Conservation (phyloP, 2,888 invertebrate species). For the Eretmocerus hayati region DNA sequence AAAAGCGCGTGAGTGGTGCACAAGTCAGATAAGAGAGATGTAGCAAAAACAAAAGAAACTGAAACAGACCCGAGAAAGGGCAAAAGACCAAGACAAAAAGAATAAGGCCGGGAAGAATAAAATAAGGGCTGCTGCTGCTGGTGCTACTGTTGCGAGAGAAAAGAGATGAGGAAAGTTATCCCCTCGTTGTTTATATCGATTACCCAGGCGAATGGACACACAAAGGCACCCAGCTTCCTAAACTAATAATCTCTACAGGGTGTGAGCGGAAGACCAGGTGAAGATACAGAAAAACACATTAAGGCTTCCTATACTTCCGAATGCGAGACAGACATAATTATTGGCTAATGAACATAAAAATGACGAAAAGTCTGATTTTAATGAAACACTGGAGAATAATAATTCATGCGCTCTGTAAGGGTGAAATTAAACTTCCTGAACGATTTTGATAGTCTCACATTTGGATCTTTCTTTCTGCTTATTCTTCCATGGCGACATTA, state of each 20-base stretch:
- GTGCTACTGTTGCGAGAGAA: constrained; percentile 6
- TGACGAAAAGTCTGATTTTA: constrained; percentile 26
- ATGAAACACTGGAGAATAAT: too few relatives aligned
- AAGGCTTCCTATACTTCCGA: background rate
- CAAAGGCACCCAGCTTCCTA: constrained; percentile 34
- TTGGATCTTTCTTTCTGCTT: too few relatives aligned
- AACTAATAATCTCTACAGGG: constrained; percentile 36
- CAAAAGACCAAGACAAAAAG: constrained; percentile 4
- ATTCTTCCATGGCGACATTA: too few relatives aligned
- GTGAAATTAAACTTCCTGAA: too few relatives aligned
- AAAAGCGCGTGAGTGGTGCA: background rate
- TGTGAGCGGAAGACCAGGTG: background rate
- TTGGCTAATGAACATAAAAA: constrained; percentile 25
- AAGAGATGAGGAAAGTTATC: constrained; percentile 26
- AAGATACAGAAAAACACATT: constrained; percentile 13
- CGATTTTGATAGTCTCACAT: too few relatives aligned
- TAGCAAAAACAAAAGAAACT: constrained; percentile 15
- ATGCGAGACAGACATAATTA: constrained; percentile 23
- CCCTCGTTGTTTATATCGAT: constrained; percentile 39
- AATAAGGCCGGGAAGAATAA: background rate
- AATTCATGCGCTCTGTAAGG: too few relatives aligned
- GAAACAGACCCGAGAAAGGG: constrained; percentile 1
- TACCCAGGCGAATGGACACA: constrained; percentile 29
- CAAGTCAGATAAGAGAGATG: constrained; percentile 13
- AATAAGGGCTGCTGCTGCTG: constrained; percentile 1